A percentile compares a stretch with the other conserved stretches of the same genome.
Conservation (phyloP, 2,797 vertebrate genomes). For the Sebastes minor region DNA sequence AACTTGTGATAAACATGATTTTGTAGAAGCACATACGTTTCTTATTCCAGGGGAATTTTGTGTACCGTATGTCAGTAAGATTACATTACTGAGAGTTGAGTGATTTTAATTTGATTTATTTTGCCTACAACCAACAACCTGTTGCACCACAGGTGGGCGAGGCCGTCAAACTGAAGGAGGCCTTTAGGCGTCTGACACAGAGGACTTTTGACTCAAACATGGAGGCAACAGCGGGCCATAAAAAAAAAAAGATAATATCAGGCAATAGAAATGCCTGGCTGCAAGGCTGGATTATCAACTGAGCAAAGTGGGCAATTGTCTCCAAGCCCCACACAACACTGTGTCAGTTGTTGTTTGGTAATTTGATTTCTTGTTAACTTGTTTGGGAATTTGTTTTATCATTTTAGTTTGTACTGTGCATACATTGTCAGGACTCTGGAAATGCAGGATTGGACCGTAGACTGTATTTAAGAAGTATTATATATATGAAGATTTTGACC, state of each 20-base stretch:
- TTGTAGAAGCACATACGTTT: not conserved
- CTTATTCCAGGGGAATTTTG: not conserved
- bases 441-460: not conserved
- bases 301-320: not conserved
- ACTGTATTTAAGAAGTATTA: too few species aligned
- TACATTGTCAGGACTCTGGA: not conserved
- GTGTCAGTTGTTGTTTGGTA: not conserved
- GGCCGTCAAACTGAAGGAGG: not conserved
- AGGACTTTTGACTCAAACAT: not conserved
- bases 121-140: not conserved
- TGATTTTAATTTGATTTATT: not conserved
- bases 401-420: not conserved
- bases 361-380: not conserved
- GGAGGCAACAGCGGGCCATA: not conserved
- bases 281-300: not conserved
- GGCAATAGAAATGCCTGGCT: not conserved
- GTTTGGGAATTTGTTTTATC: not conserved
- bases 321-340: not conserved
- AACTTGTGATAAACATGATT: not conserved
- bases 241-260: not conserved
- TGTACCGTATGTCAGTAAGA: too few species aligned
- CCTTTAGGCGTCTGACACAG: not conserved
- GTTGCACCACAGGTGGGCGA: not conserved
- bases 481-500: too few species aligned
- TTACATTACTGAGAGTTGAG: not conserved